Percentiles rank a stretch among this genome's conserved stretches.
These are phyloP conservation scores for Ceyx erithaca DNA, from an alignment of 2,797 vertebrate species.

Conservation along the genomic window DNA sequence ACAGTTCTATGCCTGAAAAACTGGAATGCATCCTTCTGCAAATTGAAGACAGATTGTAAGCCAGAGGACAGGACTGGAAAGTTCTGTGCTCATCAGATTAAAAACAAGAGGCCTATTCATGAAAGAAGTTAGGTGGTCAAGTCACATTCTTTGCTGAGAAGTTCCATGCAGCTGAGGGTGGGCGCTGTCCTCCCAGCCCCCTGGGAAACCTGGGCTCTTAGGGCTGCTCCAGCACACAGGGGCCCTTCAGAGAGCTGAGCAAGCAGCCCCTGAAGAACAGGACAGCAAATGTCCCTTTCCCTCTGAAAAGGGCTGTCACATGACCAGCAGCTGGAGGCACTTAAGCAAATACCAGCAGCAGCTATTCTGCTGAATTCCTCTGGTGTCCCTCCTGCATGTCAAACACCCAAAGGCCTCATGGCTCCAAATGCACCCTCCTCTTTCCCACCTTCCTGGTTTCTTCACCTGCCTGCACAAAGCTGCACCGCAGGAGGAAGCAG, in stretches of 20 bases:
- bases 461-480: background rate
- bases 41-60: constrained; percentile 81
- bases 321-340: constrained; percentile 48
- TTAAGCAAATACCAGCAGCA: constrained; percentile 51
- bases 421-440: background rate
- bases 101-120: constrained; percentile 80
- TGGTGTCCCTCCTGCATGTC: background rate
- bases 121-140: constrained; percentile 66
- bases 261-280: background rate
- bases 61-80: constrained; percentile 73
- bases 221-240: background rate
- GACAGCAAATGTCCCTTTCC: background rate
- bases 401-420: background rate
- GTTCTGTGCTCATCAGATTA: constrained; percentile 77
- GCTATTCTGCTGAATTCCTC: constrained; percentile 12
- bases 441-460: background rate
- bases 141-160: constrained; percentile 61
- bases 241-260: background rate
- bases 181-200: background rate
- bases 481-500: background rate
- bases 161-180: background rate
- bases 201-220: background rate
- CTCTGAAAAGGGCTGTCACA: background rate
- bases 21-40: constrained; percentile 72
- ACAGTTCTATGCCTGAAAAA: constrained; percentile 71